Evolutionary conservation across 2,797 vertebrate genomes (phyloP).

Genomic region (Selene dorsalis): DNA sequence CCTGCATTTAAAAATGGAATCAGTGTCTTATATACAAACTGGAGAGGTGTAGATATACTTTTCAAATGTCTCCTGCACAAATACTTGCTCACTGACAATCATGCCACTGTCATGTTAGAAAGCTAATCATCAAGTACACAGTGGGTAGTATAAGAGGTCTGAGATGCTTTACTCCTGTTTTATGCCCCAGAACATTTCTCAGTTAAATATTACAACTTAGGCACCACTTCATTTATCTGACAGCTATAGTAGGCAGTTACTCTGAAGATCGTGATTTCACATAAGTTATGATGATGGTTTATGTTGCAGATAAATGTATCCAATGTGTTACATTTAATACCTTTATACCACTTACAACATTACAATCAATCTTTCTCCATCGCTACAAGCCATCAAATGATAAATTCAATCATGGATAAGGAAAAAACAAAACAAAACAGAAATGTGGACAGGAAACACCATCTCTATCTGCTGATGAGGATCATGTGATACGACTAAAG

Average conservation of each 20-base stretch:
- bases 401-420: not conserved
- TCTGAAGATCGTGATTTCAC: not conserved
- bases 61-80: not conserved
- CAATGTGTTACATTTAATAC: not conserved
- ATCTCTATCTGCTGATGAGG: not conserved
- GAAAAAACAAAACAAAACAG: not conserved
- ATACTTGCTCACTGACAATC: not conserved
- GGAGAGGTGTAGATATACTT: conserved; percentile 15
- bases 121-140: not conserved
- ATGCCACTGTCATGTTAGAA: not conserved
- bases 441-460: not conserved
- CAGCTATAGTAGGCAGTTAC: not conserved
- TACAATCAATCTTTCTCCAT: not conserved
- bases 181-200: not conserved
- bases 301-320: not conserved
- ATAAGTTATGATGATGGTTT: not conserved
- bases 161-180: not conserved
- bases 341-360: not conserved
- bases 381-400: not conserved
- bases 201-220: not conserved
- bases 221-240: not conserved
- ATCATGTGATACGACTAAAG: not conserved
- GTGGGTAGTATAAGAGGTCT: not conserved
- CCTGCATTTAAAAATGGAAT: not conserved
- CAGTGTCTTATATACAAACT: conserved; percentile 29